Base-by-base conservation (phyloP, 2,888 invertebrate species). In the Agrotis segetum region DNA sequence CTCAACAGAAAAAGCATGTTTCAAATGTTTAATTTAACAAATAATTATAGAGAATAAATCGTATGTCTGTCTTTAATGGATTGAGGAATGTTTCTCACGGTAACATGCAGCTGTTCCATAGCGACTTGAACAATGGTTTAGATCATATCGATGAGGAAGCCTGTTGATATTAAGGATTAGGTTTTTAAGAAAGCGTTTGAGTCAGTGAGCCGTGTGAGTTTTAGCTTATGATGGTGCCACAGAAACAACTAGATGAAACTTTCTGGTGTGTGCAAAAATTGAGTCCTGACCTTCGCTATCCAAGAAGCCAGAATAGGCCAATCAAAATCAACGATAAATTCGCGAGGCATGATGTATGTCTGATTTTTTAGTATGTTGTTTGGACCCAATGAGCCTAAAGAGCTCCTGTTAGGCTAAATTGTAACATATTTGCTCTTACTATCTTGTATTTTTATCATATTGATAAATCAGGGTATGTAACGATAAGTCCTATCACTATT, bases 41-140 rank as follows among this genome's bases (percentile, higher is more conserved):
- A 46, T 29, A 62, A 19, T 34, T 47, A 16, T 61, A 6, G 14
- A 17, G 19, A 50, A 44, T 14, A 0, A n/a, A 16, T 21, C 16
- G 49, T 21, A 62, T 50, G 19, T 29, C 66, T 67, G 55, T 34
- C 34, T 66, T 66, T 55, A 55, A 47, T 68, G 34, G n/a, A 24
- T 34, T 29, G 16, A 21, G 66, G 46, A 34, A 47, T 55, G 16
- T 40, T 14, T 40, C 4, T 49, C 9, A 24, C 16, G 3, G 9
- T 13, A 47, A 55, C 40, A 24, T 2, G 21, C 13, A 55, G 34
- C 29, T 53, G 47, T 40, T 60, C 5, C 24, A 72, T 5, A 19
- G 50, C 19, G 21, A 17, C 21, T 63, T 44, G 7, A 13, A 34
- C 7, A 7, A 34, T 34, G 34, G 7, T 34, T 34, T 34, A 29